Evolutionary conservation across 2,888 invertebrate species (phyloP), one percentile per base, ranked within the genome.

Genomic region (Euplexia lucipara): DNA sequence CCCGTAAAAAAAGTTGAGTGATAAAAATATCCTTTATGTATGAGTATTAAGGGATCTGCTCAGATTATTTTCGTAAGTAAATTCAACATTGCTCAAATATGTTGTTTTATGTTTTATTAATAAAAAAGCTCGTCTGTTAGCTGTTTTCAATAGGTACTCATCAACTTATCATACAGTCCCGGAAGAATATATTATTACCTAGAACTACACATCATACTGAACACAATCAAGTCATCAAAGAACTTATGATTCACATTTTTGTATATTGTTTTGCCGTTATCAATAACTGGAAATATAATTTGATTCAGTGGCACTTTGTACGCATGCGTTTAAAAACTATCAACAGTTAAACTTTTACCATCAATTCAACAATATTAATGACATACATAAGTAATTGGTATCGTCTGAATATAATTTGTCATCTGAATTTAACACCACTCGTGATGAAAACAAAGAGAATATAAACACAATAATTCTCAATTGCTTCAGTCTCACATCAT

Each of bases 401-500:
- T 20, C n/a, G 12, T n/a, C 7, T 1, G 3, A 37, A 37, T 26
- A 32, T 14, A 22, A 37, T 58, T 22, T 12, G 20, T 5, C 6
- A 26, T 30, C n/a, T 16, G 1, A 44, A 39, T 20, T 34, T 16
- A 45, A 3, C n/a, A 48, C 8, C n/a, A 18, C 39, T 14, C 9
- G n/a, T 6, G 48, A 67, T 16, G 26, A 61, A 32, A 16, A 14
- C 20, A 35, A 52, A 41, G 2, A 9, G 7, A 14, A 18, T 9
- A 35, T 26, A 47, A 18, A 53, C 26, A 32, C 37, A 10, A 51
- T 32, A 52, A 45, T 49, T 51, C 26, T 60, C 26, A 65, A 58
- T 61, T 68, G 48, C 52, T 63, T 53, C 59, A 64, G 18, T 67
- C 61, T 64, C 67, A 54, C 75, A 77, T 73, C 47, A 59, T 70